Evolutionary conservation across 2,113 vertebrate genomes (phyloP), one percentile per base, ranked within the genome.

Genomic region (Nannobrachium achirus): DNA sequence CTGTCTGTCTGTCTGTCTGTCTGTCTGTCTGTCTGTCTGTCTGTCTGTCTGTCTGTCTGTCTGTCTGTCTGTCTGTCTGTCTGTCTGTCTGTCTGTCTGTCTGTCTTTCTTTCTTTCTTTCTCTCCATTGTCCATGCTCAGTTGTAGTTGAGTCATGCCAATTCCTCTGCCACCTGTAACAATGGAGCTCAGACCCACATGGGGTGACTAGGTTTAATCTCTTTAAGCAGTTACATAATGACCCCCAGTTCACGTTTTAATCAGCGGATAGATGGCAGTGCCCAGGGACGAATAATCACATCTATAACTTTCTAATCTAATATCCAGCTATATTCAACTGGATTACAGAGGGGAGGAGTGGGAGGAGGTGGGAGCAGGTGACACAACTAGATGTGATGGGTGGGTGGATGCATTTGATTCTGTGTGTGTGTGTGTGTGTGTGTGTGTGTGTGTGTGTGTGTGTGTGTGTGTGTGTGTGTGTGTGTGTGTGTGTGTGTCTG

Each of bases 241-340:
- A 80, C 72, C 69, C 82, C 80, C 73, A 74, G 77, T 85, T 84
- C 85, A 80, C 78, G 67, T 88, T 91, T 89, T 88, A 89, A 92
- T 92, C 89, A 92, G 85, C 55, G 83, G 88, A 89, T 87, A 90
- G 88, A 87, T 85, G 85, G 79, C 73, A 75, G 80, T 42, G 25
- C 80, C 79, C 79, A 53, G 80, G 87, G 82, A 87, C 79, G 69
- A 88, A 91, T 92, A 91, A 91, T 90, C 89, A 89, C 89, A 89
- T 87, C 84, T 89, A 87, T 89, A 91, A 90, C 83, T 85, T 88
- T 88, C 80, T 90, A 86, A 89, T 88, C 88, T 88, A 88, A 91
- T 91, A 90, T 85, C 79, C 81, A 71, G 81, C 75, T 75, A 82
- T 85, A 88, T 89, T 76, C 80, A 85, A 88, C 79, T 83, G 85